A percentile compares a stretch with the other conserved stretches of the same genome.
phyloP scores from a whole-genome alignment of 2,888 invertebrate genomes.

The Stictocephala bisonia region DNA sequence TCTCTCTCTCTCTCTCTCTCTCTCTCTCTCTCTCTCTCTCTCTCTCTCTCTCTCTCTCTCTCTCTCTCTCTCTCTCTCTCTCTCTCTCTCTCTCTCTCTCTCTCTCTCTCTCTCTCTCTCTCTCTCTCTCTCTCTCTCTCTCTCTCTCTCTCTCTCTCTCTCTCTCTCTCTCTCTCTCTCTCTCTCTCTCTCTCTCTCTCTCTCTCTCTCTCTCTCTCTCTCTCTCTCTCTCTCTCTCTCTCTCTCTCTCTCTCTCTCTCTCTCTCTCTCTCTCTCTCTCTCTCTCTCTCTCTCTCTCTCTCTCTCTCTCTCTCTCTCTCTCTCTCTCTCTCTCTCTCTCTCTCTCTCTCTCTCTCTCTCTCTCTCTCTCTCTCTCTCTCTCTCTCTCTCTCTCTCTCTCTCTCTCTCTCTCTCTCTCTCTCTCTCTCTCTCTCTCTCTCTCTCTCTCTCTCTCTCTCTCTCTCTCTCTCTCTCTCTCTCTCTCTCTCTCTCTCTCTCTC shows the following conservation, averaged over 20 bases:
- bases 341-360: constrained; percentile 49
- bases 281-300: constrained; percentile 16
- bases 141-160: constrained; percentile 37
- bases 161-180: constrained; percentile 42
- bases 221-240: constrained; percentile 33
- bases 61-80: not conserved
- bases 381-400: constrained; percentile 6
- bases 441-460: constrained; percentile 40
- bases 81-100: not conserved
- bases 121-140: constrained; percentile 13
- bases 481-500: constrained; percentile 52
- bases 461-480: constrained; percentile 45
- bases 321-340: constrained; percentile 21
- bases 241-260: constrained; percentile 33
- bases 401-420: constrained; percentile 31
- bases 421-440: constrained; percentile 38
- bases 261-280: not conserved
- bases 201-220: constrained; percentile 33
- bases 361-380: constrained; percentile 27
- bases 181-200: constrained; percentile 27
- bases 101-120: constrained; percentile 31
- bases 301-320: constrained; percentile 32
- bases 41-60: constrained; percentile 12
- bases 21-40: constrained; percentile 31
- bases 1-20: constrained; percentile 1